Evolutionary conservation across 2,113 vertebrate species (phyloP).

Genomic region (Athene noctua): DNA sequence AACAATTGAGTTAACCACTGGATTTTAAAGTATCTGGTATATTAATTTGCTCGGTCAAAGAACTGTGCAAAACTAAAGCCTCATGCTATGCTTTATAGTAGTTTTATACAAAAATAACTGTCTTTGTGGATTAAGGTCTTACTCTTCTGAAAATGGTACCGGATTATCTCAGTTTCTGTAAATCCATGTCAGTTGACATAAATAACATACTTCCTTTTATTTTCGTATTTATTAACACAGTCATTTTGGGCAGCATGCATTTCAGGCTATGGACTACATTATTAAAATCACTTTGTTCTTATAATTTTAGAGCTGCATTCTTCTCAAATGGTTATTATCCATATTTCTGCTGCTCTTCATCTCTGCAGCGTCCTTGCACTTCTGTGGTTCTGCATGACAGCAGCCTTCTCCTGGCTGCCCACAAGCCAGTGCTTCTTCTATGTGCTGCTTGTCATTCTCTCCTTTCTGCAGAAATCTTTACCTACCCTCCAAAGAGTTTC

Average conservation of each 20-base stretch:
- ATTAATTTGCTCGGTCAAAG: neutral
- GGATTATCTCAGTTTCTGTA: neutral
- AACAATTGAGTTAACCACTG: neutral
- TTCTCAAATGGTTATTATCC: neutral
- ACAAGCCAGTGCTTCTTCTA: neutral
- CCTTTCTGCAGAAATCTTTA: neutral
- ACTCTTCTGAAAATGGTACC: neutral
- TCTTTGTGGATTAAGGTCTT: neutral
- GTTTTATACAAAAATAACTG: neutral
- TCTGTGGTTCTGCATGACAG: fast-evolving
- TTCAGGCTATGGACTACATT: neutral
- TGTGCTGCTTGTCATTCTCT: fast-evolving
- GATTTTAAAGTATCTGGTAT: neutral
- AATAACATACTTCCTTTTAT: neutral
- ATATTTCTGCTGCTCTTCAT: neutral
- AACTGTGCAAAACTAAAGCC: neutral
- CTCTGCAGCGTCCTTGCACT: fast-evolving
- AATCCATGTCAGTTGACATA: neutral
- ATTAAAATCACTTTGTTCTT: neutral
- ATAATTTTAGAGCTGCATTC: neutral
- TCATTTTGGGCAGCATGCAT: neutral
- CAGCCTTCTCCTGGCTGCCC: neutral
- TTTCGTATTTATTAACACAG: neutral
- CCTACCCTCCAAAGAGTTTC: too few relatives aligned
- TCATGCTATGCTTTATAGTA: neutral